Base-by-base conservation (phyloP, 2,113 vertebrate genomes). In the Toxotes chatareus region DNA sequence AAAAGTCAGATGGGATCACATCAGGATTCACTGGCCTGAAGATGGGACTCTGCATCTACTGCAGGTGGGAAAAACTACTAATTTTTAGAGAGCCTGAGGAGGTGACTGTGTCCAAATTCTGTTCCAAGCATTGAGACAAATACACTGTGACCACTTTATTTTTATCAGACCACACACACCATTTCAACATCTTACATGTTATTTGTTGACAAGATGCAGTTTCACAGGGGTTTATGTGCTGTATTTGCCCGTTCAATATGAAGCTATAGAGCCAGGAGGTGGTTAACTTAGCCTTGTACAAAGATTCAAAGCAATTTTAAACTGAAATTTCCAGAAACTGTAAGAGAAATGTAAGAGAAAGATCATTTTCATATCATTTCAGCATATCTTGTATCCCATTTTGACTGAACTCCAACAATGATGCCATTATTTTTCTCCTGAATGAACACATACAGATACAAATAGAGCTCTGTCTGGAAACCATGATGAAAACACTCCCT, bases 1-100 rank as follows among this genome's bases (percentile, higher is more conserved):
- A 71, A 75, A 66, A 46, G 36, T 56, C 5, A 44, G 56, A 68
- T 46, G 13, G 36, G n/a, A 64, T 82, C 23, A 71, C 62, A 75
- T 59, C n/a, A 44, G 60, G 32, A 80, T 34, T 44, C 1, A 59
- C n/a, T 44, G 53, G 1, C 44, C 17, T 66, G 32, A 53, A 44
- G 80, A 55, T 3, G 0, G 5, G 40, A 34, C 23, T 38, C 7
- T 3, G 40, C 34, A 44, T 27, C 7, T 0, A 1, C 5, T 38
- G 21, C 36, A 19, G 23, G n/a, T 1, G 42, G 42, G 31, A 23
- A 49, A 0, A 60, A 49, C 16, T 3, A 3, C 31, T 47, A 31
- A 10, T 19, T 64, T 59, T 16, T 23, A 46, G 16, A 4, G n/a
- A 69, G 27, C 14, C 5, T 3, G 17, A 19, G 21, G 57, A 46